A percentile compares a stretch with the other conserved stretches of the same genome.
phyloP scores from a whole-genome alignment of 2,797 vertebrate genomes.

The Iguana delicatissima region DNA sequence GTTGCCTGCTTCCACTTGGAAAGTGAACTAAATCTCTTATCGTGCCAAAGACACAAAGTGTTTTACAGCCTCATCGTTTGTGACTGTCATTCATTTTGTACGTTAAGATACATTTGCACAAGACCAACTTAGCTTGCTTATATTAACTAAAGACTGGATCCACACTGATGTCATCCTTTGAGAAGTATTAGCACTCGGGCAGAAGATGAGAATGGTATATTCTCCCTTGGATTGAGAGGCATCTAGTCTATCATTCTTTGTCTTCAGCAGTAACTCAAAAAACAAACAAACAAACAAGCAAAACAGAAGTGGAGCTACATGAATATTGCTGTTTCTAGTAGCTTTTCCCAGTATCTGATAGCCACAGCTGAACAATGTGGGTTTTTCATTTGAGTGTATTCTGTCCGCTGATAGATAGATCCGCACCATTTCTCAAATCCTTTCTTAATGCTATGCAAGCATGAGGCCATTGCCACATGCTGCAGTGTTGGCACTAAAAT shows the following conservation, averaged over 20 bases:
- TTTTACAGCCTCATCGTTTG: not conserved
- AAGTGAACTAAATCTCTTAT: not conserved
- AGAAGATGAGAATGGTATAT: not conserved
- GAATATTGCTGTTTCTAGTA: not conserved
- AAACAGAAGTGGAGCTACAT: not conserved
- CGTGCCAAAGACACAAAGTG: not conserved
- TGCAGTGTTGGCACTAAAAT: not conserved
- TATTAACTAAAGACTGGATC: not conserved
- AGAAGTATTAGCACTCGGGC: not conserved
- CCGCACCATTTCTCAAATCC: not conserved
- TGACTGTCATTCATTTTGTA: not conserved
- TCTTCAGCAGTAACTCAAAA: not conserved
- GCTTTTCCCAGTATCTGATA: not conserved
- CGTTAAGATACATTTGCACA: not conserved
- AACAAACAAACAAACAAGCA: too few relatives aligned
- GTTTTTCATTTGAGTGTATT: not conserved
- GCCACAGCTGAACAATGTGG: not conserved
- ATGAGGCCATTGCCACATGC: not conserved
- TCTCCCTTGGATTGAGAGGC: not conserved
- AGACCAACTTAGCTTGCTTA: not conserved
- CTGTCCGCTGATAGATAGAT: not conserved
- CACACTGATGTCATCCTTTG: not conserved
- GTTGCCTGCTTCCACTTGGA: too few relatives aligned
- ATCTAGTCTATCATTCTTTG: not conserved
- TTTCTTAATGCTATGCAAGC: not conserved